phyloP scores from a whole-genome alignment of 2,113 vertebrate genomes.

The Aspiorhynchus laticeps region DNA sequence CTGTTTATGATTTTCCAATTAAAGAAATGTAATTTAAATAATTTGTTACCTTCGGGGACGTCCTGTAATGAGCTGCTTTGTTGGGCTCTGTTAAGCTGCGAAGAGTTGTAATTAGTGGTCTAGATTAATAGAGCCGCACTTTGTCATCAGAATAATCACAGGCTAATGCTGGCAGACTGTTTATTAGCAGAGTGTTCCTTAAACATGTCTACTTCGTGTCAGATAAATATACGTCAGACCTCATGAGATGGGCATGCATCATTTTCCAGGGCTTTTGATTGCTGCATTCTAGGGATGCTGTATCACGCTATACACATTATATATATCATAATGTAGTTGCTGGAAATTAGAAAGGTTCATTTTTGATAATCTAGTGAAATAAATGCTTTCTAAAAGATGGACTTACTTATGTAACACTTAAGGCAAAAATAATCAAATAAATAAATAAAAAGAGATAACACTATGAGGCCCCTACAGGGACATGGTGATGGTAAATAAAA shows the following conservation, averaged over 20 bases:
- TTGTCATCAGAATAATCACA: constrained; percentile 55
- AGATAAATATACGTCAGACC: not conserved
- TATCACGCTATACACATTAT: not conserved
- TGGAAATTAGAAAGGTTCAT: not conserved
- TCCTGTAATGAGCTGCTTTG: constrained; percentile 61
- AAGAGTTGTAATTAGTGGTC: constrained; percentile 61
- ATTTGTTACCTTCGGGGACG: constrained; percentile 62
- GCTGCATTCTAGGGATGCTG: not conserved
- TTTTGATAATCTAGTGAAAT: not conserved
- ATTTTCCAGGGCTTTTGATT: not conserved
- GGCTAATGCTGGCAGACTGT: constrained; percentile 44
- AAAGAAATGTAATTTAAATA: constrained; percentile 67
- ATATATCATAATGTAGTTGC: not conserved
- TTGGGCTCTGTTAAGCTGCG: constrained; percentile 55
- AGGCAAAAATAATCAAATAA: not conserved
- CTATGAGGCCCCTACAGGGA: not conserved
- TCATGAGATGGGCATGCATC: not conserved
- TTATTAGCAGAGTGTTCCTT: constrained; percentile 8
- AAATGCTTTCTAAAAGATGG: not conserved
- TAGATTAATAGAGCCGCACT: constrained; percentile 59
- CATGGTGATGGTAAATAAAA: not conserved
- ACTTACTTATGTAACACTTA: not conserved
- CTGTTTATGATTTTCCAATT: constrained; percentile 66
- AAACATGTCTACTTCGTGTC: constrained; percentile 1
- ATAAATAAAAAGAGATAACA: not conserved